Conservation (phyloP, 2,888 invertebrate genomes). For the Torymus texanus region DNA sequence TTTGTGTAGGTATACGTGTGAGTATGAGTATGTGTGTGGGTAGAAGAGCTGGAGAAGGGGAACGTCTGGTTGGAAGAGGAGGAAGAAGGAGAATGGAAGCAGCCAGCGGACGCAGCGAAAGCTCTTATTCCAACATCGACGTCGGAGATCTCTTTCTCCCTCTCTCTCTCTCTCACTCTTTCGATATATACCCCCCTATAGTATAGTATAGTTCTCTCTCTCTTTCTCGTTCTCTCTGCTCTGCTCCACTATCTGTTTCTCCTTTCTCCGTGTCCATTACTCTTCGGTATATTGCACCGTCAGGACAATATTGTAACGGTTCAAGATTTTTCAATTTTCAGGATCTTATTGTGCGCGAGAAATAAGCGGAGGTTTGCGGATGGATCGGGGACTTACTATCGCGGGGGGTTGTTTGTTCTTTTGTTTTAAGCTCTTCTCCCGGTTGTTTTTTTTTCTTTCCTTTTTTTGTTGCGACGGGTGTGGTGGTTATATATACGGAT, state of each 20-base stretch:
- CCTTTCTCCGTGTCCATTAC: not conserved
- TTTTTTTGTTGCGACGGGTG: not conserved
- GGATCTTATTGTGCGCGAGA: not conserved
- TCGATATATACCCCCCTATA: no score
- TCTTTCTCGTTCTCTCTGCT: not conserved
- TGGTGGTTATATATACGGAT: not conserved
- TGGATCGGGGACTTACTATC: not conserved
- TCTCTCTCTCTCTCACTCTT: not conserved
- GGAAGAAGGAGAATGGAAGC: not conserved
- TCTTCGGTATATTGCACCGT: conserved; percentile 13
- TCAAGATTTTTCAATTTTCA: conserved; percentile 32
- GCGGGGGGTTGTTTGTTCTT: no score
- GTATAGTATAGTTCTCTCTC: not conserved
- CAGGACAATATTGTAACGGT: conserved; percentile 45
- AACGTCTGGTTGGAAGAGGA: not conserved
- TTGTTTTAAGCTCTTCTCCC: no score
- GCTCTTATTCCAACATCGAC: not conserved
- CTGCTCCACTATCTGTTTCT: not conserved
- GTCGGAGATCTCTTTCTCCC: not conserved
- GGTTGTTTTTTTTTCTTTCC: no score
- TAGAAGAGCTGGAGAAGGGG: no score
- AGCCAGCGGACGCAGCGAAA: conserved; percentile 23
- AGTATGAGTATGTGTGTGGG: no score
- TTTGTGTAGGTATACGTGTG: no score
- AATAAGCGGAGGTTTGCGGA: not conserved